phyloP scores from a whole-genome alignment of 2,113 vertebrate species.

The Corydoras maculifer region DNA sequence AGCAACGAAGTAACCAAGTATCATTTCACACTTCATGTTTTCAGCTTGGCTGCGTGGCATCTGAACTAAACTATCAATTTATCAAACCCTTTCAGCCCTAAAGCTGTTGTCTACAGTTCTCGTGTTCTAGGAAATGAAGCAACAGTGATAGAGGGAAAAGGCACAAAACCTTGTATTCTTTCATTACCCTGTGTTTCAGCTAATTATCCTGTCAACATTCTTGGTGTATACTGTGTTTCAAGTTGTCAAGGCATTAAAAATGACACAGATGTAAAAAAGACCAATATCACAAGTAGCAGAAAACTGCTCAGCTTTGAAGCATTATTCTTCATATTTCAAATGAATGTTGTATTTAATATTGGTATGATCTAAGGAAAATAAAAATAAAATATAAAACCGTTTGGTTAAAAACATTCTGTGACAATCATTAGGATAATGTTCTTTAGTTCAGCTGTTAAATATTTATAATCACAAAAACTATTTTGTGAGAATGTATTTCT shows the following conservation, averaged over 20 bases:
- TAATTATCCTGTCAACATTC: neutral
- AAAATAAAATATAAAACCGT: neutral
- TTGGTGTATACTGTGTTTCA: neutral
- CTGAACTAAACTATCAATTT: constrained; percentile 7
- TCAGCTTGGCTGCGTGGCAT: constrained; percentile 1
- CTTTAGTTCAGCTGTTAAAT: neutral
- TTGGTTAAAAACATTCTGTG: too few species aligned
- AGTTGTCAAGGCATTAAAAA: neutral
- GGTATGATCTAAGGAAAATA: too few species aligned
- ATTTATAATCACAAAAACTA: neutral
- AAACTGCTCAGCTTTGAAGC: too few species aligned
- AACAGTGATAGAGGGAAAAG: neutral
- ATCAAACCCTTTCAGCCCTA: constrained; percentile 8
- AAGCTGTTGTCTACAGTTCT: constrained; percentile 13
- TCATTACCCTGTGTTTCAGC: neutral
- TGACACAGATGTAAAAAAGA: too few species aligned
- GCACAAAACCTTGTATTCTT: neutral
- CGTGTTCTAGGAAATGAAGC: neutral
- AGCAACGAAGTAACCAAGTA: neutral
- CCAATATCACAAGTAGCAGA: too few species aligned
- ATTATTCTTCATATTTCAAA: too few species aligned
- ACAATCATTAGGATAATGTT: neutral
- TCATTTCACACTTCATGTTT: constrained; percentile 10
- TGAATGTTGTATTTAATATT: too few species aligned
- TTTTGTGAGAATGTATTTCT: neutral